phyloP scores from a whole-genome alignment of 2,113 vertebrate genomes.

The Ceyx margarethae region DNA sequence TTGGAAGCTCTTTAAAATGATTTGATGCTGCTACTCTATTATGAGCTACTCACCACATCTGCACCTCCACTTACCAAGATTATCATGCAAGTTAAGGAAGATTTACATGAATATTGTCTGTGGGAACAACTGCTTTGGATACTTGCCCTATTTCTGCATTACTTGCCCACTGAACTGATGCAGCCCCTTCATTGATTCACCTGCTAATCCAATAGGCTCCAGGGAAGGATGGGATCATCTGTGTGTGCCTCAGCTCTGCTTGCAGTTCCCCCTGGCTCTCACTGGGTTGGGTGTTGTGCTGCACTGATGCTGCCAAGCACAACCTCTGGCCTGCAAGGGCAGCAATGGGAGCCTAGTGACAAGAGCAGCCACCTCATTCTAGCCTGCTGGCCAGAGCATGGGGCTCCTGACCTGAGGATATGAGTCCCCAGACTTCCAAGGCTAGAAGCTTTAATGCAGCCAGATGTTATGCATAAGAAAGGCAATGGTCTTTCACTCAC shows the following conservation, averaged over 20 bases:
- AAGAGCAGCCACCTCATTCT: not conserved
- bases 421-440: not conserved
- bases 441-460: not conserved
- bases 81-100: not conserved
- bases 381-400: not conserved
- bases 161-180: not conserved
- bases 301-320: not conserved
- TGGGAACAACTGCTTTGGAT: not conserved
- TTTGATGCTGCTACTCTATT: not conserved
- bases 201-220: not conserved
- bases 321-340: not conserved
- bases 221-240: not conserved
- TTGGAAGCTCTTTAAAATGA: slow-evolving; percentile 21
- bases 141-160: not conserved
- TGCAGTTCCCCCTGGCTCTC: not conserved
- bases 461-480: not conserved
- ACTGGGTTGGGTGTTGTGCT: not conserved
- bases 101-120: not conserved
- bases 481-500: not conserved
- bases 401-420: not conserved
- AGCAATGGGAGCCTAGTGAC: rapidly evolving
- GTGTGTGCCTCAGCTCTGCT: rapidly evolving
- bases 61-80: slow-evolving; percentile 19
- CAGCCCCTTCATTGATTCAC: not conserved
- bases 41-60: not conserved